These are phyloP conservation scores for Grapholita molesta DNA, from an alignment of 1,140 invertebrate species.

Conservation along the genomic window DNA sequence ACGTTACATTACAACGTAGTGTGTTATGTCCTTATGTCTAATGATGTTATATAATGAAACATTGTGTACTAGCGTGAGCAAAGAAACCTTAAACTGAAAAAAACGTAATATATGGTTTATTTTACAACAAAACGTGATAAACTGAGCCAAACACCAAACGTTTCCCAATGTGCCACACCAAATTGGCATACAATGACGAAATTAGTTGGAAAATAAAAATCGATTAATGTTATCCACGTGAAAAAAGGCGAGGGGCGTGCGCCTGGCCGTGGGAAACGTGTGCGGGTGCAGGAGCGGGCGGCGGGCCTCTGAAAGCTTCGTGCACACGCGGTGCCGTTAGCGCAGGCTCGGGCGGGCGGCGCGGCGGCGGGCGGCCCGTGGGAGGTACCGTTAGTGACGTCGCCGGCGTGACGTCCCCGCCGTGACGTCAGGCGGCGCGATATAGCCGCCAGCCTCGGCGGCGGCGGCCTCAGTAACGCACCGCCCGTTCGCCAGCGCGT, in stretches of 20 bases:
- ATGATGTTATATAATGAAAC: too few relatives aligned
- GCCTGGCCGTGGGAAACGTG: neutral
- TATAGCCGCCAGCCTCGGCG: slow-evolving; percentile 75
- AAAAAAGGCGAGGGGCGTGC: neutral
- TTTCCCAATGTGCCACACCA: too few relatives aligned
- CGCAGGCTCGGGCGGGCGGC: slow-evolving; percentile 72
- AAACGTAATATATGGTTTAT: too few relatives aligned
- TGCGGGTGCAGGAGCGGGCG: slow-evolving; percentile 19
- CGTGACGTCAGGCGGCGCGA: slow-evolving; percentile 74
- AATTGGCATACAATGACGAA: neutral
- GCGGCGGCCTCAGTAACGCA: slow-evolving; percentile 77
- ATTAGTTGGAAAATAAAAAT: neutral
- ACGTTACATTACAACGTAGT: too few relatives aligned
- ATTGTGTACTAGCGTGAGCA: too few relatives aligned
- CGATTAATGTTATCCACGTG: neutral
- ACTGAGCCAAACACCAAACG: too few relatives aligned
- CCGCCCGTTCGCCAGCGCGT: slow-evolving; percentile 65
- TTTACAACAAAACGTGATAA: too few relatives aligned
- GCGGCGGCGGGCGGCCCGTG: slow-evolving; percentile 69
- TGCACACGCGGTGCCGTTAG: slow-evolving; percentile 73
- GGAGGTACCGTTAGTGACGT: slow-evolving; percentile 78
- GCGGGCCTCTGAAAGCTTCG: slow-evolving; percentile 20
- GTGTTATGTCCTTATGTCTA: too few relatives aligned
- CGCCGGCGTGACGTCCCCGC: slow-evolving; percentile 64
- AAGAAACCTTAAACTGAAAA: too few relatives aligned